Percentiles rank a stretch among this genome's conserved stretches.
phyloP scores from a whole-genome alignment of 2,113 vertebrate species.

The Coreoperca whiteheadi region DNA sequence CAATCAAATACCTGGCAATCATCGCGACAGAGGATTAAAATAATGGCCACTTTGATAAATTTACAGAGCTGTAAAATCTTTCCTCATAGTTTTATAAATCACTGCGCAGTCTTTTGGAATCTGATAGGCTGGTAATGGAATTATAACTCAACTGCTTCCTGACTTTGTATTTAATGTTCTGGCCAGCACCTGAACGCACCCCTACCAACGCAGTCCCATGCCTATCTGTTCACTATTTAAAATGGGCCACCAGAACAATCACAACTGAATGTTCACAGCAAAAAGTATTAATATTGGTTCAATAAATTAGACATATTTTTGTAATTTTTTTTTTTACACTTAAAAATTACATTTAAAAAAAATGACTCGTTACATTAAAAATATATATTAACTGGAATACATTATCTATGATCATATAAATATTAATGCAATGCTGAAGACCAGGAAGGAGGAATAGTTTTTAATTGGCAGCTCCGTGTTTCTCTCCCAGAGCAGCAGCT shows the following conservation, averaged over 20 bases:
- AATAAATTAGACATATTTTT: neutral
- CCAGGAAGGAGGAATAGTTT: neutral
- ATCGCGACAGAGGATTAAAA: neutral
- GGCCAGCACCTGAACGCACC: neutral
- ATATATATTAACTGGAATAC: neutral
- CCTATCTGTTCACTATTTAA: neutral
- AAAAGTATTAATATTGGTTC: neutral
- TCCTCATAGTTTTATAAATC: neutral
- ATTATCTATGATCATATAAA: neutral
- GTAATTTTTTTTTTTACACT: neutral
- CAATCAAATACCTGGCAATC: neutral
- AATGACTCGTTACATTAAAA: neutral
- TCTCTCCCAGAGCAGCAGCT: too few relatives aligned
- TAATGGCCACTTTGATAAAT: neutral
- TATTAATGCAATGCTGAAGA: slow-evolving; percentile 2
- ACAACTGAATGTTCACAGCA: neutral
- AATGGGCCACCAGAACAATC: neutral
- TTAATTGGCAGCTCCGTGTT: slow-evolving; percentile 14
- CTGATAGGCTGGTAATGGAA: neutral
- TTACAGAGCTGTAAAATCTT: neutral
- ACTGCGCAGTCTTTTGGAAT: neutral
- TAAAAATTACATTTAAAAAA: neutral
- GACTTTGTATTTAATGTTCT: neutral
- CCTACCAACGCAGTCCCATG: neutral
- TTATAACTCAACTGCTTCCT: neutral